Percentiles rank a stretch among this genome's conserved stretches.
These are phyloP conservation scores for Platycnemis pennipes DNA, from an alignment of 2,888 invertebrate genomes.

Conservation along the genomic window DNA sequence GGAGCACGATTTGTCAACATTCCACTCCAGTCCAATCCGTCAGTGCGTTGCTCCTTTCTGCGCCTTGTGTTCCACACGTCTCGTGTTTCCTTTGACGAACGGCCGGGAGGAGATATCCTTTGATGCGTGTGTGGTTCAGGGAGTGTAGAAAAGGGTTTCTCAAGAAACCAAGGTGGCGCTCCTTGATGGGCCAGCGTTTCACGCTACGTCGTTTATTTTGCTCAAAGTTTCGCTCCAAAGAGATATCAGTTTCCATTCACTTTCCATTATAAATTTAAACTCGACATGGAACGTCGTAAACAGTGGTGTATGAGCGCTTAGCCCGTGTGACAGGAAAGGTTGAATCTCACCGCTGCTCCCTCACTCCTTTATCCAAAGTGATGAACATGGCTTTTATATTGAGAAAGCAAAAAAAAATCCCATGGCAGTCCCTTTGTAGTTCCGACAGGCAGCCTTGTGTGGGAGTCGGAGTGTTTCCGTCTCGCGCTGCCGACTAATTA, in stretches of 20 bases:
- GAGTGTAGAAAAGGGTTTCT: neutral
- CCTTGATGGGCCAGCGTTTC: neutral
- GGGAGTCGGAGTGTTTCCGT: neutral
- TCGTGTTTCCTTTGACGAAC: constrained; percentile 56
- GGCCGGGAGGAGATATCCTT: constrained; percentile 33
- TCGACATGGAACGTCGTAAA: constrained; percentile 45
- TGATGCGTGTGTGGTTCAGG: neutral
- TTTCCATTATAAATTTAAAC: constrained; percentile 37
- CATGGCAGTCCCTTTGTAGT: constrained; percentile 23
- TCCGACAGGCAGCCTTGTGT: neutral
- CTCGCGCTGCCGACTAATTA: constrained; percentile 46
- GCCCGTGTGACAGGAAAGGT: constrained; percentile 6
- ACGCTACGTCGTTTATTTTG: neutral
- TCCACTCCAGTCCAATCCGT: constrained; percentile 11
- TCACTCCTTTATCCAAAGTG: neutral
- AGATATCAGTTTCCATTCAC: constrained; percentile 51
- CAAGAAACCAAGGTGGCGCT: neutral
- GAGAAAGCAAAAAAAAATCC: neutral
- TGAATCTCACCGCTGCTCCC: neutral
- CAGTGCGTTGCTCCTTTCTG: neutral
- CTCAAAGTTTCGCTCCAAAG: neutral
- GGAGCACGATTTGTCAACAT: constrained; percentile 66
- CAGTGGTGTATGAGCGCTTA: constrained; percentile 40
- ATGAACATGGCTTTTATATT: constrained; percentile 17
- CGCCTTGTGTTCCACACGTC: constrained; percentile 10